phyloP scores from a whole-genome alignment of 1,140 invertebrate genomes.

The Lordiphosa stackelbergi region DNA sequence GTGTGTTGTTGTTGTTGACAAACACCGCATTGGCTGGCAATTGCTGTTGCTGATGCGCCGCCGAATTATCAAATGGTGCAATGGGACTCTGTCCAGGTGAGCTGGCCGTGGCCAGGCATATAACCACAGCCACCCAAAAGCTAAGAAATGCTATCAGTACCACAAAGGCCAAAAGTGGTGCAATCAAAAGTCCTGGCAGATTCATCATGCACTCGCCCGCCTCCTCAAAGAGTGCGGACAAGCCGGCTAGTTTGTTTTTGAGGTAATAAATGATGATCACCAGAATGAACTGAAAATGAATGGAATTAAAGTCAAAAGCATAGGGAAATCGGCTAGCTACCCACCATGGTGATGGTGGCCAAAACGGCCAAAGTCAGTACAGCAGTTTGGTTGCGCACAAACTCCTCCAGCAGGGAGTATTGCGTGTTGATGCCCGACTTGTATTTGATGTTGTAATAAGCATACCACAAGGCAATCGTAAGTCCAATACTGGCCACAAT shows the following conservation, averaged over 20 bases:
- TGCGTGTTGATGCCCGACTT: constrained; percentile 69
- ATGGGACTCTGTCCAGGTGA: constrained; percentile 77
- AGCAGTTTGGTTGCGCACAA: constrained; percentile 90
- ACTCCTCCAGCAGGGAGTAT: constrained; percentile 83
- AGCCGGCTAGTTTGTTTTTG: constrained; percentile 87
- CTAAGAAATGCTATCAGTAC: constrained; percentile 87
- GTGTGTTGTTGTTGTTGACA: constrained; percentile 24
- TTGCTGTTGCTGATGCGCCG: constrained; percentile 19
- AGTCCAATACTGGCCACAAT: constrained; percentile 86
- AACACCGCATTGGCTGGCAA: constrained; percentile 39
- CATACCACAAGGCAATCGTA: constrained; percentile 91
- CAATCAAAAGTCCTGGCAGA: constrained; percentile 90
- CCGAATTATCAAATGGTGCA: constrained; percentile 63
- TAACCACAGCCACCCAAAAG: constrained; percentile 91
- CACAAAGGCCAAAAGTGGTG: constrained; percentile 91
- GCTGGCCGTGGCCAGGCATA: constrained; percentile 81
- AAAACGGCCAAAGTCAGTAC: constrained; percentile 90
- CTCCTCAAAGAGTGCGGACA: constrained; percentile 90
- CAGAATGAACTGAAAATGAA: constrained; percentile 84
- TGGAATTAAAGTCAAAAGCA: background rate
- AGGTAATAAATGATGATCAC: constrained; percentile 88
- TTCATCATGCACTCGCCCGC: constrained; percentile 90
- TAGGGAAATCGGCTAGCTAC: background rate
- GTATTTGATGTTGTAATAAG: constrained; percentile 87
- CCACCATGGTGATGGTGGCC: constrained; percentile 85